phyloP scores from a whole-genome alignment of 2,113 vertebrate species.

The Prochilodus magdalenae region DNA sequence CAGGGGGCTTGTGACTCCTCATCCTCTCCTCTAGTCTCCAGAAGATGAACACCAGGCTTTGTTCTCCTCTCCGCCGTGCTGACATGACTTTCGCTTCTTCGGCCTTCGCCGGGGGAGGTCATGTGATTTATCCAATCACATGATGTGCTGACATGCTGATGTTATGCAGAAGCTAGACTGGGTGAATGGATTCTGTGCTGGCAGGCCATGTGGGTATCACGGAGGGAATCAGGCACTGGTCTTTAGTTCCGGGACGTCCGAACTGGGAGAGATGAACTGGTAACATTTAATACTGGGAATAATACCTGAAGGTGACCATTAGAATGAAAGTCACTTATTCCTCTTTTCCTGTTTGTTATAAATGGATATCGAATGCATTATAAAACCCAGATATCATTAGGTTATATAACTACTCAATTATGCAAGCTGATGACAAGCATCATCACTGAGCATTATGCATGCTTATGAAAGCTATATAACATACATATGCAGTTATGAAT shows the following conservation, averaged over 20 bases:
- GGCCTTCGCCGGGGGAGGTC: slow-evolving; percentile 17
- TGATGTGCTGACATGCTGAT: slow-evolving; percentile 8
- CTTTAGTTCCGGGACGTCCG: not conserved
- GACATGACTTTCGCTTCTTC: not conserved
- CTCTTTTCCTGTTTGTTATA: too few species aligned
- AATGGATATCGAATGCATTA: too few species aligned
- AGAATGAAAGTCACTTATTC: too few species aligned
- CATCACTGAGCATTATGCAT: too few species aligned
- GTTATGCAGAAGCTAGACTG: not conserved
- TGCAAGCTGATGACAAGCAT: too few species aligned
- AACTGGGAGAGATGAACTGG: not conserved
- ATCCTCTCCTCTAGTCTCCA: not conserved
- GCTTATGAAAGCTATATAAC: too few species aligned
- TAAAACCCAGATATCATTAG: too few species aligned
- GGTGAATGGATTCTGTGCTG: not conserved
- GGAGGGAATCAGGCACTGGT: not conserved
- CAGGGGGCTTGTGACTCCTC: slow-evolving; percentile 36
- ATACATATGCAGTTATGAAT: too few species aligned
- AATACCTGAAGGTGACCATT: not conserved
- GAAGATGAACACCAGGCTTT: slow-evolving; percentile 39
- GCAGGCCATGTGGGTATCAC: not conserved
- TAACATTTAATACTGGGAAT: not conserved
- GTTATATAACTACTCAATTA: too few species aligned
- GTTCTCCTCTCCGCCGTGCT: slow-evolving; percentile 11
- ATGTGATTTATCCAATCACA: slow-evolving; percentile 15